Percentiles rank a stretch among this genome's conserved stretches.
These are phyloP conservation scores for Dendropsophus ebraccatus DNA, from an alignment of 2,113 vertebrate genomes.

Conservation along the genomic window DNA sequence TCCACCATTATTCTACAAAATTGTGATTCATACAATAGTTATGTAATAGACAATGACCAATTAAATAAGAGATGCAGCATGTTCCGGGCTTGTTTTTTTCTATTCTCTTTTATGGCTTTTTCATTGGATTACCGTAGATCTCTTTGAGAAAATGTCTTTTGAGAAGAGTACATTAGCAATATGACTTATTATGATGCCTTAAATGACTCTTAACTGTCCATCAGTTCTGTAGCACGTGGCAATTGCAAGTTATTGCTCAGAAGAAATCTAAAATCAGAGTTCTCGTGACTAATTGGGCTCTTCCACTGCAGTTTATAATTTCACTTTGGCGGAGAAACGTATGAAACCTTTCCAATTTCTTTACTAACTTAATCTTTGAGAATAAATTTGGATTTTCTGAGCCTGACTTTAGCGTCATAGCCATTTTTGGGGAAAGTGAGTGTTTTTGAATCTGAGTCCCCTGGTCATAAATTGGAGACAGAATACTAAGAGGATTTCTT, in stretches of 20 bases:
- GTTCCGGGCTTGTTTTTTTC: neutral
- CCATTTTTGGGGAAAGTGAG: neutral
- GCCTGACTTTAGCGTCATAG: no score
- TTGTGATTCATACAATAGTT: no score
- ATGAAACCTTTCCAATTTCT: neutral
- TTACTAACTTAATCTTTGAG: neutral
- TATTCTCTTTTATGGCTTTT: neutral
- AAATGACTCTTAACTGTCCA: neutral
- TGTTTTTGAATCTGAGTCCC: neutral
- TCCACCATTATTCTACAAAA: no score
- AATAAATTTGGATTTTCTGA: neutral
- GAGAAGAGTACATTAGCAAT: neutral
- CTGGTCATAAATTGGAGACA: no score
- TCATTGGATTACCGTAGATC: neutral
- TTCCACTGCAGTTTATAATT: neutral
- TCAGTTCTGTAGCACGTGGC: neutral
- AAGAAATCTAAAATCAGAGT: neutral
- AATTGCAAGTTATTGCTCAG: neutral
- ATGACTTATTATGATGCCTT: neutral
- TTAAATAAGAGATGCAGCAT: no score
- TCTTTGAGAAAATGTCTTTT: neutral
- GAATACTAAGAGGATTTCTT: no score
- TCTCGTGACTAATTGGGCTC: neutral
- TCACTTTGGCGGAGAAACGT: neutral
- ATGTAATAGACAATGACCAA: no score